phyloP scores from a whole-genome alignment of 2,113 vertebrate species.

The Macquaria ambigua region DNA sequence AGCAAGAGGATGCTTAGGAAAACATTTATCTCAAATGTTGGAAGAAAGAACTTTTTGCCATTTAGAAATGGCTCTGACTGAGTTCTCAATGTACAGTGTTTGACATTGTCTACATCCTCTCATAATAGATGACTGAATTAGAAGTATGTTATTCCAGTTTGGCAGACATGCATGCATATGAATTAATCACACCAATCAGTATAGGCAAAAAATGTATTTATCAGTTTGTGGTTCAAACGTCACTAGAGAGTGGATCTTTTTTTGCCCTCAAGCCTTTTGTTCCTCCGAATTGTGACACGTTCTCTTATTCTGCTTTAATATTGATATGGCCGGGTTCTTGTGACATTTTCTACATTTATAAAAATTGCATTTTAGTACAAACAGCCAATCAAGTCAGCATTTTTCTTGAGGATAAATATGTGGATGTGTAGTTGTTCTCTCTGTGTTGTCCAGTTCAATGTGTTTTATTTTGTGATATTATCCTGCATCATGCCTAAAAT shows the following conservation, averaged over 20 bases:
- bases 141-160: slow-evolving; percentile 66
- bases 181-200: slow-evolving; percentile 57
- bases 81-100: slow-evolving; percentile 55
- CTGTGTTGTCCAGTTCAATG: slow-evolving; percentile 65
- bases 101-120: slow-evolving; percentile 63
- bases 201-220: slow-evolving; percentile 50
- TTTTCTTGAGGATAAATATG: slow-evolving; percentile 53
- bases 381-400: slow-evolving; percentile 22
- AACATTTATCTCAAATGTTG: slow-evolving; percentile 32
- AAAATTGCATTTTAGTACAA: slow-evolving; percentile 49
- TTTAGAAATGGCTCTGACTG: slow-evolving; percentile 44
- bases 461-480: slow-evolving; percentile 63
- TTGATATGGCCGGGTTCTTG: slow-evolving; percentile 34
- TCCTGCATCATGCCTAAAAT: slow-evolving; percentile 44
- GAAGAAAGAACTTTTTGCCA: slow-evolving; percentile 54
- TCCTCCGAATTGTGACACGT: slow-evolving; percentile 33
- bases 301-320: slow-evolving; percentile 41
- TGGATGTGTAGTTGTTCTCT: slow-evolving; percentile 67
- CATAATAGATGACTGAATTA: slow-evolving; percentile 64
- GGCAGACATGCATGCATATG: slow-evolving; percentile 79
- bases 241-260: slow-evolving; percentile 25
- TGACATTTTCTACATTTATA: slow-evolving; percentile 59
- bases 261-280: not conserved
- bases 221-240: slow-evolving; percentile 62
- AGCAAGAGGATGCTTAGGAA: slow-evolving; percentile 31